Base-by-base conservation (phyloP, 2,113 vertebrate genomes). In the Limanda limanda region DNA sequence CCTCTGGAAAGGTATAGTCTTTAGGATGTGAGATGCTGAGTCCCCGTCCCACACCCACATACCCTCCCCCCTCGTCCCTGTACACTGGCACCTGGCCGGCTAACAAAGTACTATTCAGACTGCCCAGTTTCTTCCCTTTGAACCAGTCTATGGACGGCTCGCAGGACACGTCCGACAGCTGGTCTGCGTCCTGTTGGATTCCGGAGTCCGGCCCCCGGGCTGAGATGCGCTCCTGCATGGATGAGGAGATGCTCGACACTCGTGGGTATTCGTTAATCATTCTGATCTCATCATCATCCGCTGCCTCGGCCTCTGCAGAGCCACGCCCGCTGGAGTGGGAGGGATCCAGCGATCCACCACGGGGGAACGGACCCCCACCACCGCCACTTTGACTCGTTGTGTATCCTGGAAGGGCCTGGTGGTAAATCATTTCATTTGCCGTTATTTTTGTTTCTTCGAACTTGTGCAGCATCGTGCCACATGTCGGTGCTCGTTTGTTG, bases 211-310 rank as follows among this genome's bases (percentile, higher is more conserved):
- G 97, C 31, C 98, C 98, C 0, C 98, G 94, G 66, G 97, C 96
- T 0, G 96, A 96, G 10, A 97, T 95, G 64, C 96, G 96, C 67
- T 97, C 97, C 86, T 97, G 96, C 94, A 98, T 95, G 40, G 97
- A 98, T 17, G 98, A 96, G 0, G 97, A 95, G 85, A 98, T 96
- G 69, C 97, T 98, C 79, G 97, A 96, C 82, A 98, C 96, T 0
- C 97, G 94, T 0, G 97, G 98, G 78, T 98, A 97, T 89, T 99
- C 98, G 0, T 99, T 99, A 74, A 99, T 99, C 98, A 99, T 99
- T 47, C 98, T 95, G 74, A 99, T 99, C 91, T 99, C 98, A 0
- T 99, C 97, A 0, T 99, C 98, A 66, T 99, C 98, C 0, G 97
- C 98, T 0, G 97, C 98, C 69, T 93, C 91, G 10, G 92, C 91